Evolutionary conservation across 2,797 vertebrate species (phyloP).

Genomic region (Podargus strigoides): DNA sequence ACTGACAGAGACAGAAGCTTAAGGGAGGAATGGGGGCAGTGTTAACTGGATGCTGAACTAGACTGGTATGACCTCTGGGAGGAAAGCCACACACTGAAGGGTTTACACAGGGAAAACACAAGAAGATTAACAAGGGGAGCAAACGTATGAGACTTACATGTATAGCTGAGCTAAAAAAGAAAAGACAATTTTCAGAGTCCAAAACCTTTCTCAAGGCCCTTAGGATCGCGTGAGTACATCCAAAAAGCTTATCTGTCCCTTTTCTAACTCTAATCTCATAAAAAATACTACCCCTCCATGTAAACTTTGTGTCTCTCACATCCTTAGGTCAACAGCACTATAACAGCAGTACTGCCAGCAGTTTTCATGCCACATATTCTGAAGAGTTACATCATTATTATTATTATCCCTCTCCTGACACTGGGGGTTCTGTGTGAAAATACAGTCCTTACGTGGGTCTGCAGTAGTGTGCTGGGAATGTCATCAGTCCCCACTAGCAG

Average conservation of each 20-base stretch:
- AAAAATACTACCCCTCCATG: not conserved
- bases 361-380: not conserved
- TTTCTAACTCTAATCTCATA: not conserved
- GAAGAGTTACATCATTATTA: not conserved
- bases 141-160: not conserved
- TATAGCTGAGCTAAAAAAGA: not conserved
- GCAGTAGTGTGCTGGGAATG: fast-evolving
- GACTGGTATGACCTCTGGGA: not conserved
- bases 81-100: not conserved
- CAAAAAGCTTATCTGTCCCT: not conserved
- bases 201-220: not conserved
- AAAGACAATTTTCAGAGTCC: not conserved
- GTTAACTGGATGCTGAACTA: not conserved
- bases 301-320: not conserved
- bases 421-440: not conserved
- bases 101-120: not conserved
- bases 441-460: not conserved
- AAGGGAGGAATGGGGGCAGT: not conserved
- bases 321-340: not conserved
- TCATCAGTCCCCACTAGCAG: fast-evolving
- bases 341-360: not conserved
- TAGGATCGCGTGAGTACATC: not conserved
- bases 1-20: not conserved
- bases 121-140: not conserved
- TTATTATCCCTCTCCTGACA: not conserved